Evolutionary conservation across 2,888 invertebrate genomes (phyloP), one percentile per base, ranked within the genome.

Genomic region (Aquatica leii): DNA sequence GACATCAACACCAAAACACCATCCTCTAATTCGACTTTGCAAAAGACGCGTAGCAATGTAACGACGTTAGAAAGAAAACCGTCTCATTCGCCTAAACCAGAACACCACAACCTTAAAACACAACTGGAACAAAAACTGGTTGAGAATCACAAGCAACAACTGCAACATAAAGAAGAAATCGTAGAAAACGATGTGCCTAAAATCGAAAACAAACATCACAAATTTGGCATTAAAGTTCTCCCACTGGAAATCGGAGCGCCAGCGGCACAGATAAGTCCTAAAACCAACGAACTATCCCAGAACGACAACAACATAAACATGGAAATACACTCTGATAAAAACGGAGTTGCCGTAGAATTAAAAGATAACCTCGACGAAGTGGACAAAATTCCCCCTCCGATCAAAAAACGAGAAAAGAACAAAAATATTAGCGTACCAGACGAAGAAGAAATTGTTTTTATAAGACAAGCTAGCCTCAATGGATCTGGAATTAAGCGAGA

Each of bases 161-260:
- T 74, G 58, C 76, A 70, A 65, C 69, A 53, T 6, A 76, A 73
- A 69, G 70, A 51, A 49, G 77, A 72, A 50, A 52, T 43, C 12
- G 14, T 18, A 12, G 74, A 69, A 56, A 66, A 83, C 21, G 85
- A 86, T 24, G n/a, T n/a, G n/a, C n/a, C n/a, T n/a, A 87, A 85
- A 74, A 82, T 83, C 66, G 86, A 86, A 69, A 84, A 85, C 62
- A 87, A 84, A 50, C 85, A 86, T 55, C 82, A 82, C 79, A 90
- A 90, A 76, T 90, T 90, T 57, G 90, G 90, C 0, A 87, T 90
- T 55, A 84, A 88, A 74, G 90, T 90, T 0, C 78, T 90, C 2
- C 88, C 88, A 11, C 55, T 73, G 50, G 74, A 59, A 31, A 46
- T 9, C 6, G 41, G 75, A 11, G 69, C 74, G 14, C n/a, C 18